Evolutionary conservation across 35 echinoderm and acorn worm species (phyloP).

Genomic region (Ophioderma brevispina): DNA sequence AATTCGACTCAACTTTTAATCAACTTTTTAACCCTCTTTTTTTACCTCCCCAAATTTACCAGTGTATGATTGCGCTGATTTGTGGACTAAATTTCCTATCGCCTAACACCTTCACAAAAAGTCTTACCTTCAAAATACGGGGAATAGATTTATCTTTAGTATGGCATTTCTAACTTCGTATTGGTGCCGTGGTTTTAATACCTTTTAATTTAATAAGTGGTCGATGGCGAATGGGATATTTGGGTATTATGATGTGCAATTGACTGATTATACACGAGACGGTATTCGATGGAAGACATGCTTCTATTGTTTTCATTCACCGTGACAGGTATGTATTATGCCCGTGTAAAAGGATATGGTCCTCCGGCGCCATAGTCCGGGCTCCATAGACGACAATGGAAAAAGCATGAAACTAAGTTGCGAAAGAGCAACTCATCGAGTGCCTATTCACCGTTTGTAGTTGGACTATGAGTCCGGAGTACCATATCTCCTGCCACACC

Average conservation of each 20-base stretch:
- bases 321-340: not conserved
- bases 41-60: no score
- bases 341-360: not conserved
- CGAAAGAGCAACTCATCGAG: not conserved
- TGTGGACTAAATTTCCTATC: no score
- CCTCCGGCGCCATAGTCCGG: no score
- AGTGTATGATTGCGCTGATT: no score
- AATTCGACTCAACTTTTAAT: no score
- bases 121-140: not conserved
- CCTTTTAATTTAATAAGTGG: not conserved
- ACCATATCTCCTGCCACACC: no score
- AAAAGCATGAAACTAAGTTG: not conserved
- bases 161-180: not conserved
- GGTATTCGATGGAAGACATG: not conserved
- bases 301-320: not conserved
- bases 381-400: not conserved
- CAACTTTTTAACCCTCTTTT: no score
- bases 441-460: no score
- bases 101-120: no score
- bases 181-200: not conserved
- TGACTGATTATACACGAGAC: not conserved
- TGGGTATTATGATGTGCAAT: not conserved
- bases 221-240: not conserved
- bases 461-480: no score
- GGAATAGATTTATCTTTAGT: not conserved